These are phyloP conservation scores for Dryobota labecula DNA, from an alignment of 2,888 invertebrate genomes.

Conservation along the genomic window DNA sequence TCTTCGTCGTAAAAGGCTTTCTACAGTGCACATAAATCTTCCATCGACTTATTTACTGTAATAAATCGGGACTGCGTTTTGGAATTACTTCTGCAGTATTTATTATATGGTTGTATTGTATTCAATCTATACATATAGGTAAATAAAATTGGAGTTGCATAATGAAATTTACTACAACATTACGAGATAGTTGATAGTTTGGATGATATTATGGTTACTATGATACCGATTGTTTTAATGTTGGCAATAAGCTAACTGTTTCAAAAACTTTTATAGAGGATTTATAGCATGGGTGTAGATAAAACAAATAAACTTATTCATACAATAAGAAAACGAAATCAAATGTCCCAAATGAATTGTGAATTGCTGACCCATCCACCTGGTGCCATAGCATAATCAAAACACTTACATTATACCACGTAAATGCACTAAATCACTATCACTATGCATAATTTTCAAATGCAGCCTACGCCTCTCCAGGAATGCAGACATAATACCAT, in stretches of 20 bases:
- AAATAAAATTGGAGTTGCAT: no score
- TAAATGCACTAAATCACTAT: not conserved
- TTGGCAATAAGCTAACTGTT: no score
- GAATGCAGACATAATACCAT: conserved; percentile 40
- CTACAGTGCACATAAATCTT: conserved; percentile 16
- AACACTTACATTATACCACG: not conserved
- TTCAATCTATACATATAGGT: no score
- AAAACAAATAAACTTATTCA: not conserved
- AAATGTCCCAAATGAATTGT: not conserved
- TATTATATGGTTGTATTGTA: conserved; percentile 13
- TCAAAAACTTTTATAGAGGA: no score
- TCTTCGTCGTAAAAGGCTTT: conserved; percentile 18
- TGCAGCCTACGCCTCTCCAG: not conserved
- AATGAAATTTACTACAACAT: no score
- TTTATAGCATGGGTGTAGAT: no score
- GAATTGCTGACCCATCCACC: not conserved
- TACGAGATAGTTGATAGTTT: no score
- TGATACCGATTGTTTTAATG: no score
- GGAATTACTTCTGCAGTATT: conserved; percentile 19
- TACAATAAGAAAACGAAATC: not conserved
- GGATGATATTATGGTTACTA: no score
- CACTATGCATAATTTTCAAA: conserved; percentile 26
- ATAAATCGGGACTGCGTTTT: conserved; percentile 24
- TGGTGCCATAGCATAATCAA: no score
- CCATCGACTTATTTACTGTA: conserved; percentile 15